These are phyloP conservation scores for Chrysoperla carnea DNA, from an alignment of 1,140 invertebrate species.

Conservation along the genomic window DNA sequence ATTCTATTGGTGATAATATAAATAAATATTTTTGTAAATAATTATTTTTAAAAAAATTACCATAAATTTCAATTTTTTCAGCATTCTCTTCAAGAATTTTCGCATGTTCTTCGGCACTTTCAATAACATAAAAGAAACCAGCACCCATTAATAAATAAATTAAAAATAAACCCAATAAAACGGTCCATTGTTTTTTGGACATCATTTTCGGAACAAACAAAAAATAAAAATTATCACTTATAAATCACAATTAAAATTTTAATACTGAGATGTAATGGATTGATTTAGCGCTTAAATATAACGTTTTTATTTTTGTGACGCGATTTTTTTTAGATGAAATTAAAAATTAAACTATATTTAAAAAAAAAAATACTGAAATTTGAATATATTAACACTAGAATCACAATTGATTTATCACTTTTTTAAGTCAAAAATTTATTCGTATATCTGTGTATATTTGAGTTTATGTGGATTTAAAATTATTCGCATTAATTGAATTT, in stretches of 20 bases:
- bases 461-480: too few relatives aligned
- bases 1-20: slow-evolving; percentile 3
- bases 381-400: neutral
- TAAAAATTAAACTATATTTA: neutral
- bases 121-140: slow-evolving; percentile 58
- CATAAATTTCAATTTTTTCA: slow-evolving; percentile 47
- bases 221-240: neutral
- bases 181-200: slow-evolving; percentile 65
- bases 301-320: too few relatives aligned
- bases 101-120: slow-evolving; percentile 43
- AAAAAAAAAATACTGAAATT: neutral
- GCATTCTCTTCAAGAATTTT: slow-evolving; percentile 30
- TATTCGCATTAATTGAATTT: too few relatives aligned
- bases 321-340: neutral
- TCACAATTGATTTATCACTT: neutral
- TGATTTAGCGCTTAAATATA: too few relatives aligned
- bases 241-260: neutral
- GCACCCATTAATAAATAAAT: slow-evolving; percentile 58
- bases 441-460: too few relatives aligned
- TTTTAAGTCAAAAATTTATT: too few relatives aligned
- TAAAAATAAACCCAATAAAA: slow-evolving; percentile 53
- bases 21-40: neutral
- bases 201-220: slow-evolving; percentile 30
- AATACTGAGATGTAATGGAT: neutral
- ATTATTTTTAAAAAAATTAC: slow-evolving; percentile 28